phyloP scores from a whole-genome alignment of 2,888 invertebrate genomes.

The Archips xylosteana region DNA sequence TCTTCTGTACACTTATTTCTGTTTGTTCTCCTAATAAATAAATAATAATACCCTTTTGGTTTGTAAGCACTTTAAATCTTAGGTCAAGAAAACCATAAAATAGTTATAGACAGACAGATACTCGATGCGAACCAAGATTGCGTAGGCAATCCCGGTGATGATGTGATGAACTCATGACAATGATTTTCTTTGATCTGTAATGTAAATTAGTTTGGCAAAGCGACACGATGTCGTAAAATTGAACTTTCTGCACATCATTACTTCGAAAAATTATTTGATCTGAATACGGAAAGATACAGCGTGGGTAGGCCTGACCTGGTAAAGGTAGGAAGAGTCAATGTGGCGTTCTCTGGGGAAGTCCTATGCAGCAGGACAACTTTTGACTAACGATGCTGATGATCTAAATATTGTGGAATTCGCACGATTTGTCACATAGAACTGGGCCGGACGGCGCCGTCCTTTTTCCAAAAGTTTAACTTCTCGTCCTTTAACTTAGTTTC shows the following conservation, averaged over 20 bases:
- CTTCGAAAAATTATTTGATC: background rate
- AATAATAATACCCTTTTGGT: too few species aligned
- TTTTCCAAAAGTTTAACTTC: background rate
- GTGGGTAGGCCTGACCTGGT: too few species aligned
- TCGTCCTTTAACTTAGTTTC: background rate
- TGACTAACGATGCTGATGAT: too few species aligned
- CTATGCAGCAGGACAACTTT: too few species aligned
- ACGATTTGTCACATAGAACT: background rate
- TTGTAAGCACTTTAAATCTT: background rate
- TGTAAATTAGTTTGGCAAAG: background rate
- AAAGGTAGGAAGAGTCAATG: too few species aligned
- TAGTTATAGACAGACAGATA: constrained; percentile 19
- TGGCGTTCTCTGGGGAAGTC: too few species aligned
- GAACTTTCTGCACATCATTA: constrained; percentile 8
- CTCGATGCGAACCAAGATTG: constrained; percentile 25
- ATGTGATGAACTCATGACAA: constrained; percentile 17
- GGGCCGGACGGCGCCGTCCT: background rate
- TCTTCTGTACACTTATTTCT: too few species aligned
- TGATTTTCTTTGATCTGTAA: constrained; percentile 9
- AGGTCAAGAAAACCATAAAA: constrained; percentile 35
- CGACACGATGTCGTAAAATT: background rate
- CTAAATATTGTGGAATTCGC: too few species aligned
- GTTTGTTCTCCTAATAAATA: too few species aligned
- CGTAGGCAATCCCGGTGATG: background rate
- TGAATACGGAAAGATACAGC: too few species aligned